Percentiles rank a stretch among this genome's conserved stretches.
These are phyloP conservation scores for Actenoides hombroni DNA, from an alignment of 2,113 vertebrate species.

Conservation along the genomic window DNA sequence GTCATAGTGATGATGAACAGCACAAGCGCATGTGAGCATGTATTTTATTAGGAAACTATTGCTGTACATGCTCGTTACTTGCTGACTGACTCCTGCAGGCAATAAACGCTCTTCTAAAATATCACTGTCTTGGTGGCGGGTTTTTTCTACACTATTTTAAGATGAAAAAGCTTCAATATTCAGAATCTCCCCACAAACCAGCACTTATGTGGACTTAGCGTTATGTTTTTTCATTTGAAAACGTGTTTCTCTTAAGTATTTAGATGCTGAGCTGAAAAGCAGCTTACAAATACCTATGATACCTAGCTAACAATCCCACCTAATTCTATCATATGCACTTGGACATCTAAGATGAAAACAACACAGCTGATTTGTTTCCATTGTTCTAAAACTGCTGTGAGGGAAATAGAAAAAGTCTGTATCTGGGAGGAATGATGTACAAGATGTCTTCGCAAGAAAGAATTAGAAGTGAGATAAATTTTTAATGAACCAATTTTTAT, in stretches of 20 bases:
- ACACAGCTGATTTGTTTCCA: neutral
- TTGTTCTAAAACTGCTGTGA: neutral
- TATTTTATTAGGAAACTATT: constrained; percentile 37
- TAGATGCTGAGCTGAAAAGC: neutral
- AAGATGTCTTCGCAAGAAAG: neutral
- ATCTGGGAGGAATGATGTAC: neutral
- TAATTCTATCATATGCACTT: neutral
- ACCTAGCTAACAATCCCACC: neutral
- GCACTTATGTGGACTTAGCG: neutral
- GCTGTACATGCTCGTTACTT: neutral
- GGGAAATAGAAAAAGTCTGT: neutral
- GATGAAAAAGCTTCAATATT: neutral
- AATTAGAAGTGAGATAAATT: neutral
- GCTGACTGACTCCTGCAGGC: neutral
- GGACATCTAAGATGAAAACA: neutral
- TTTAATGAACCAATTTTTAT: neutral
- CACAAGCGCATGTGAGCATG: neutral
- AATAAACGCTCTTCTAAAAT: neutral
- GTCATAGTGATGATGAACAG: constrained; percentile 39
- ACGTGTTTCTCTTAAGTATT: neutral
- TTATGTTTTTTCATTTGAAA: neutral
- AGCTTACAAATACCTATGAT: neutral
- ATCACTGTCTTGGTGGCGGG: neutral
- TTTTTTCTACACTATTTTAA: neutral
- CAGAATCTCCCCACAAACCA: neutral